These are phyloP conservation scores for Epinotia demarniana DNA, from an alignment of 2,888 invertebrate genomes.

Conservation along the genomic window DNA sequence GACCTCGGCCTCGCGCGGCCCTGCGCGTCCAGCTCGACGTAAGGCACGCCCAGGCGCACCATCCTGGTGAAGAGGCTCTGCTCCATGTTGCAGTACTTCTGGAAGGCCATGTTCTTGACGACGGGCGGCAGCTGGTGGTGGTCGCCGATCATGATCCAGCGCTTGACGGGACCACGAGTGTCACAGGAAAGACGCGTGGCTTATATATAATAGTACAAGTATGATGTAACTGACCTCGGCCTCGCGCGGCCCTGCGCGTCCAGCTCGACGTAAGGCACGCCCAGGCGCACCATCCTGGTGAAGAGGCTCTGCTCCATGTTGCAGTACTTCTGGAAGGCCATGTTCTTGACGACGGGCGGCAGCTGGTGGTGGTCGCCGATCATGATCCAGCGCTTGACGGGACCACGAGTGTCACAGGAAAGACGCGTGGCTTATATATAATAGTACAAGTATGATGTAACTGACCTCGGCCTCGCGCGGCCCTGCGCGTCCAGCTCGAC, in stretches of 20 bases:
- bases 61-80: constrained; percentile 98
- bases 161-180: constrained; percentile 85
- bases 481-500: constrained; percentile 99
- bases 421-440: too few relatives aligned
- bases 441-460: background rate
- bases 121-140: constrained; percentile 99
- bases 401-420: too few relatives aligned
- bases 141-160: constrained; percentile 99
- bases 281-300: constrained; percentile 97
- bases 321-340: constrained; percentile 99
- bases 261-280: constrained; percentile 98
- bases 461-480: constrained; percentile 92
- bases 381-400: constrained; percentile 99
- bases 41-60: constrained; percentile 98
- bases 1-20: constrained; percentile 95
- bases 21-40: constrained; percentile 98
- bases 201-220: too few relatives aligned
- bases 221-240: constrained; percentile 83
- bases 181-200: too few relatives aligned
- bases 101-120: constrained; percentile 99
- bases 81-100: constrained; percentile 99
- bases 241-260: constrained; percentile 99
- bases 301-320: constrained; percentile 99
- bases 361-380: constrained; percentile 99
- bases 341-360: constrained; percentile 99